Conservation (phyloP, 1,140 invertebrate species). For the Chionoecetes opilio region DNA sequence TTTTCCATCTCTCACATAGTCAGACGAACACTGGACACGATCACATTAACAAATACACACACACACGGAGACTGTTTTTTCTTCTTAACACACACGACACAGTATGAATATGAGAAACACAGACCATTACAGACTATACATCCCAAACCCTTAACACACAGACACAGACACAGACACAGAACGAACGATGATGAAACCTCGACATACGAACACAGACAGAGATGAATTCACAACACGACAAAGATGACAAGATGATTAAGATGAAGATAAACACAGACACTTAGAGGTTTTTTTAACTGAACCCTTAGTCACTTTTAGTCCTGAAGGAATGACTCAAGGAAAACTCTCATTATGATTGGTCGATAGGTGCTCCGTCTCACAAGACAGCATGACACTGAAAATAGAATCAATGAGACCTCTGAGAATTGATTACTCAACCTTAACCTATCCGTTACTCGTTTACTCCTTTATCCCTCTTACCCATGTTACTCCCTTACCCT, state of each 20-base stretch:
- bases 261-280: not conserved
- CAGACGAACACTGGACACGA: not conserved
- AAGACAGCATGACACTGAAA: no score
- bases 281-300: not conserved
- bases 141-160: not conserved
- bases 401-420: no score
- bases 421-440: no score
- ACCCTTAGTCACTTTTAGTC: not conserved
- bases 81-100: not conserved
- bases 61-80: not conserved
- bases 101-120: not conserved
- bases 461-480: no score
- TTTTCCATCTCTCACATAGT: not conserved
- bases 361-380: not conserved
- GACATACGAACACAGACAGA: not conserved
- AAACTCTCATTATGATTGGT: not conserved
- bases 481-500: no score
- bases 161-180: not conserved
- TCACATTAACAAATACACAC: not conserved
- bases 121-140: not conserved
- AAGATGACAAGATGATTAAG: not conserved
- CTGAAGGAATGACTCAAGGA: not conserved
- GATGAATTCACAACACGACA: not conserved
- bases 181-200: no score
- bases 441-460: no score